Evolutionary conservation across 35 echinoderm and acorn worm species (phyloP), one percentile per base, ranked within the genome.

Genomic region (Lytechinus pictus): DNA sequence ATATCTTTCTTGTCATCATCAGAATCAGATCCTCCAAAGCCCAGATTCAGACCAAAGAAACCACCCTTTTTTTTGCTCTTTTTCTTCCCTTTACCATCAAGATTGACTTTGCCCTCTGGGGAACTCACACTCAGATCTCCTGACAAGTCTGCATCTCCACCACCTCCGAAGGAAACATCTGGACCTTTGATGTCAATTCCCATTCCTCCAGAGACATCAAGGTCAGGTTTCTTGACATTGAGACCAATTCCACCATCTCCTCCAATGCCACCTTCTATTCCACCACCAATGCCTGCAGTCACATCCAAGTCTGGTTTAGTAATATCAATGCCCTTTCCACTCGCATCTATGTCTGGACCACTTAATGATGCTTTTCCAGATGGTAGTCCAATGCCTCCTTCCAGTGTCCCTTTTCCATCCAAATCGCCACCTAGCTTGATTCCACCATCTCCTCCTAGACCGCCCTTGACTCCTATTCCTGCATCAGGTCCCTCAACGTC

Each of bases 251-350:
- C 94, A 89, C 58, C 44, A 60, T 29, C 57, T n/a, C 19, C 89
- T 12, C 86, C 60, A 86, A 92, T 27, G 95, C 91, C 96, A 55
- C 61, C 66, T 60, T 54, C 96, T 29, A 87, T 86, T 28, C 87
- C 94, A n/a, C 89, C 95, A 89, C 89, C 96, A 19, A 93, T 28
- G 86, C 58, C 96, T 27, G 89, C 94, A 27, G 92, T 91, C 5
- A 96, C 13, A n/a, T 91, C 86, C 9, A 91, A 6, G 11, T 79
- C 92, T 71, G 92, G 94, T 87, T 52, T 54, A 54, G 53, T 28
- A 0, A 95, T 87, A 96, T 97, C 96, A 57, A 92, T 89, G 44
- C 95, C 95, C 88, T 94, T 95, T 56, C 88, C 95, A 55, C 53
- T 60, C 93, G 44, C 52, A 51, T 92, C 33, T 51, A 87, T 27